A percentile compares a stretch with the other conserved stretches of the same genome.
These are phyloP conservation scores for Tinea semifulvella DNA, from an alignment of 2,888 invertebrate species.

Conservation along the genomic window DNA sequence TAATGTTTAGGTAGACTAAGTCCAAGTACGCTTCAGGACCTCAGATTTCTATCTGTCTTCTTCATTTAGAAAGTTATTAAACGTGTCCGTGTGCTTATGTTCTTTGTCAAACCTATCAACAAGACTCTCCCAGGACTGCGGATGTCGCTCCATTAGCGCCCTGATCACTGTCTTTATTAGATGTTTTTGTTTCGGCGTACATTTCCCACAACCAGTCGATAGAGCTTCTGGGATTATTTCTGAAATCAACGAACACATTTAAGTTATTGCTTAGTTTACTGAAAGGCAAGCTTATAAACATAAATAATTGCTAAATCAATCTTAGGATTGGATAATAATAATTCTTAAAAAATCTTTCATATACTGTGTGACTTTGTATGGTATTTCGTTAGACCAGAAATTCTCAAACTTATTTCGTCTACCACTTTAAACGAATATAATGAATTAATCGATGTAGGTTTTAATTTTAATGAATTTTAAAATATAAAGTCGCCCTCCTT, in stretches of 20 bases:
- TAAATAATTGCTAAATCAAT: neutral
- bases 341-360: neutral
- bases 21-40: too few relatives aligned
- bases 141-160: constrained; percentile 70
- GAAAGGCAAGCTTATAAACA: constrained; percentile 18
- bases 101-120: constrained; percentile 75
- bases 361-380: neutral
- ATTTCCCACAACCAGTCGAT: constrained; percentile 72
- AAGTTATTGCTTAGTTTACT: too few relatives aligned
- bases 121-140: constrained; percentile 71
- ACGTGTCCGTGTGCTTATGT: constrained; percentile 67
- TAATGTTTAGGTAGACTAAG: too few relatives aligned
- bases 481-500: too few relatives aligned
- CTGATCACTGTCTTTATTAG: constrained; percentile 68
- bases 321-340: neutral
- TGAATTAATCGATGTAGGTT: too few relatives aligned
- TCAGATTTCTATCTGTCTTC: constrained; percentile 38
- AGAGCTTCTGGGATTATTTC: constrained; percentile 76
- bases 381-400: neutral
- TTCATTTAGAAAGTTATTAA: constrained; percentile 54
- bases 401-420: too few relatives aligned
- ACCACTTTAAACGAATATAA: too few relatives aligned
- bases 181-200: constrained; percentile 71
- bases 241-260: too few relatives aligned
- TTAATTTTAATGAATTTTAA: too few relatives aligned